Evolutionary conservation across 2,888 invertebrate species (phyloP).

Genomic region (Rhagonycha lutea): DNA sequence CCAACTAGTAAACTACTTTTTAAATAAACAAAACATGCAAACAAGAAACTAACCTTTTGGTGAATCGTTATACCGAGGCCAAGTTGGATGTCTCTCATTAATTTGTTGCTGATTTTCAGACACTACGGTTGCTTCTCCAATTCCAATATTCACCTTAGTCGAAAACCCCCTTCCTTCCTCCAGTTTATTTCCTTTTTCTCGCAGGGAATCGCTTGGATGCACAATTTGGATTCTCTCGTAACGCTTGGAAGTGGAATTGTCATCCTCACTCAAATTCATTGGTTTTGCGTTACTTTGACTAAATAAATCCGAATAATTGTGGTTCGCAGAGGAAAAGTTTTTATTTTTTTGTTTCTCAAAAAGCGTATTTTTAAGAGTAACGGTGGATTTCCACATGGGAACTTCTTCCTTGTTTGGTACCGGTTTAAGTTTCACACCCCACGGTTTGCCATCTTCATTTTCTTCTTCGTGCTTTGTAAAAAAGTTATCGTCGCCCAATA

Average conservation of each 20-base stretch:
- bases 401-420: slow-evolving; percentile 45
- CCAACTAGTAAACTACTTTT: background rate
- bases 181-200: slow-evolving; percentile 25
- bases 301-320: background rate
- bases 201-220: slow-evolving; percentile 39
- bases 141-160: slow-evolving; percentile 62
- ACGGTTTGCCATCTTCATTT: slow-evolving; percentile 49
- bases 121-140: slow-evolving; percentile 55
- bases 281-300: background rate
- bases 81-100: slow-evolving; percentile 43
- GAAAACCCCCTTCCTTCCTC: slow-evolving; percentile 58
- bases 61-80: slow-evolving; percentile 47
- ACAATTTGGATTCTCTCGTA: slow-evolving; percentile 49
- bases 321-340: background rate
- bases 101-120: slow-evolving; percentile 41
- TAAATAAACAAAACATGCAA: slow-evolving; percentile 2
- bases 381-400: slow-evolving; percentile 55
- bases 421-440: slow-evolving; percentile 59
- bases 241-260: slow-evolving; percentile 45
- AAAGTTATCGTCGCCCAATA: slow-evolving; percentile 67
- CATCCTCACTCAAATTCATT: slow-evolving; percentile 7
- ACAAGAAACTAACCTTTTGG: slow-evolving; percentile 42
- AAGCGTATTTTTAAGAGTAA: slow-evolving; percentile 50
- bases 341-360: slow-evolving; percentile 36
- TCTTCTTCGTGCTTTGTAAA: slow-evolving; percentile 24